These are phyloP conservation scores for Cydia amplana DNA, from an alignment of 1,140 invertebrate genomes.

Conservation along the genomic window DNA sequence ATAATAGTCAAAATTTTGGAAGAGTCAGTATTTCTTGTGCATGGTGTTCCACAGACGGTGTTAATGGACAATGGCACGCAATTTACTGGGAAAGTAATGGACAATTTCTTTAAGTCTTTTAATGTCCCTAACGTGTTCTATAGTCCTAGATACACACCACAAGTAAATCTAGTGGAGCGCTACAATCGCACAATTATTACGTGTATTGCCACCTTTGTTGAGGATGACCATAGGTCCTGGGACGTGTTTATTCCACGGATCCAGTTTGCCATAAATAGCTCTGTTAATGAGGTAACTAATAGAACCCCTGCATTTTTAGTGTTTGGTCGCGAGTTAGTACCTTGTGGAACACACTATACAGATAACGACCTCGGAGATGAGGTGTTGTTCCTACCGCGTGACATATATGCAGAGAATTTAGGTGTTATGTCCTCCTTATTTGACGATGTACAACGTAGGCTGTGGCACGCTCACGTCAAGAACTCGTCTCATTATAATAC, in stretches of 20 bases:
- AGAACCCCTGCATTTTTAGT: neutral
- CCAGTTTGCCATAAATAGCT: neutral
- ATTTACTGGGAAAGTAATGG: neutral
- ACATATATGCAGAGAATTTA: neutral
- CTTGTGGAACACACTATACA: neutral
- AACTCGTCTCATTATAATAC: neutral
- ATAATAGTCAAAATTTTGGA: neutral
- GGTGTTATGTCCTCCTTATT: neutral
- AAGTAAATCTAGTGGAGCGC: slow-evolving; percentile 7
- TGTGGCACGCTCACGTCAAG: neutral
- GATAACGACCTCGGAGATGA: neutral
- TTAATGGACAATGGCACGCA: neutral
- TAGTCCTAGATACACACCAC: neutral
- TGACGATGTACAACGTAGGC: neutral
- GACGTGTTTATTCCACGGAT: neutral
- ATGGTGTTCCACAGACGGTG: neutral
- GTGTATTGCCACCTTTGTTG: neutral
- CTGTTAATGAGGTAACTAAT: neutral
- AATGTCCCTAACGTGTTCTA: slow-evolving; percentile 9
- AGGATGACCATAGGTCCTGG: neutral
- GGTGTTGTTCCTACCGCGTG: neutral
- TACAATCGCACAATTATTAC: slow-evolving; percentile 1
- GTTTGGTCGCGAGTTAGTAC: neutral
- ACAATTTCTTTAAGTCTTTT: neutral
- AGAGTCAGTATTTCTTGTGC: neutral